These are phyloP conservation scores for Dallia pectoralis DNA, from an alignment of 2,797 vertebrate species.

Conservation along the genomic window DNA sequence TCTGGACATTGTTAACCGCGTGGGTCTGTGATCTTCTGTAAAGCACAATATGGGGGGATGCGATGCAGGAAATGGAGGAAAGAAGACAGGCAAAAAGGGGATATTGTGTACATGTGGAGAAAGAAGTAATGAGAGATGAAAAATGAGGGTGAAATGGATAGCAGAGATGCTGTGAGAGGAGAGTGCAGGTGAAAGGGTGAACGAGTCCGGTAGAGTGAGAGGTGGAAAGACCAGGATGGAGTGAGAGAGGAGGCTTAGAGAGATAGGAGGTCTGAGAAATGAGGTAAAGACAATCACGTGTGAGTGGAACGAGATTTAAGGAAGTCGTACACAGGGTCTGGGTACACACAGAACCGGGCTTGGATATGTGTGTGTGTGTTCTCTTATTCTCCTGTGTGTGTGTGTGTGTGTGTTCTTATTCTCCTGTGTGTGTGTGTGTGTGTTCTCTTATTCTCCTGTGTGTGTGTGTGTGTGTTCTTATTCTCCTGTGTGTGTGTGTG, in stretches of 20 bases:
- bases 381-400: no score
- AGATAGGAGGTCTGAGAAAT: conserved; percentile 30
- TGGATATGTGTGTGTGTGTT: background rate
- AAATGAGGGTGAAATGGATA: conserved; percentile 24
- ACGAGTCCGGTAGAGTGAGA: conserved; percentile 12
- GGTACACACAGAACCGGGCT: background rate
- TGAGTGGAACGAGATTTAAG: conserved; percentile 30
- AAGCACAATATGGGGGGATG: no score
- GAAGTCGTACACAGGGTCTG: background rate
- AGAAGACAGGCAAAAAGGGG: no score
- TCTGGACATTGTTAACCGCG: no score
- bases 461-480: conserved; percentile 12
- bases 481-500: conserved; percentile 2
- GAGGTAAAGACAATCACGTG: background rate
- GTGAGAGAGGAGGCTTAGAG: conserved; percentile 1
- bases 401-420: conserved; percentile 23
- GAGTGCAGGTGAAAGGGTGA: background rate
- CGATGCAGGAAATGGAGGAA: no score
- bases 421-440: no score
- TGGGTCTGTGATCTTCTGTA: no score
- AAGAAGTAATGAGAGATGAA: conserved; percentile 36
- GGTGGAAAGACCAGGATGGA: conserved; percentile 37
- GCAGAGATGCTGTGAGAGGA: conserved; percentile 42
- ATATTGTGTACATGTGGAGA: background rate
- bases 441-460: no score